Percentiles rank a stretch among this genome's conserved stretches.
Conservation (phyloP, 2,888 invertebrate species). For the Caenorhabditis sulstoni region DNA sequence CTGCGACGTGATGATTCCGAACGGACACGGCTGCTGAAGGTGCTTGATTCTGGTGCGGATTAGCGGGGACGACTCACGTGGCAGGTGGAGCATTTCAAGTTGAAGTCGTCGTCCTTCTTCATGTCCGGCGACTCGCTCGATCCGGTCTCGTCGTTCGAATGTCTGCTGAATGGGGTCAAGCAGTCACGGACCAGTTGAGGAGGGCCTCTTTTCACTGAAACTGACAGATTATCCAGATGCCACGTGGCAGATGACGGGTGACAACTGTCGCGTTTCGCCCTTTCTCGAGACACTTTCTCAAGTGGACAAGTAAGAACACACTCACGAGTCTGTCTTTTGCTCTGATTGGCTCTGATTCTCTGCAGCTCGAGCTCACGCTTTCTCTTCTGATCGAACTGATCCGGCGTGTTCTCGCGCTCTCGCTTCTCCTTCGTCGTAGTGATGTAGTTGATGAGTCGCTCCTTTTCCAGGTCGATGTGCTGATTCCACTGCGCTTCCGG, state of each 20-base stretch:
- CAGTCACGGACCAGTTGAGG: slow-evolving; percentile 61
- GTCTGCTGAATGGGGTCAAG: slow-evolving; percentile 69
- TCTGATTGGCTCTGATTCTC: slow-evolving; percentile 71
- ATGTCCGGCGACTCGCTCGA: slow-evolving; percentile 68
- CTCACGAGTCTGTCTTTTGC: slow-evolving; percentile 71
- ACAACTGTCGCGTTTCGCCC: too few relatives aligned
- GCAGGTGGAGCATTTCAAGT: slow-evolving; percentile 65
- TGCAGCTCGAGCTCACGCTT: slow-evolving; percentile 72
- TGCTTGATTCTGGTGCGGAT: background rate
- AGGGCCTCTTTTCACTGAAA: slow-evolving; percentile 65
- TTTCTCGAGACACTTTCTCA: background rate
- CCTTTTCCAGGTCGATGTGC: slow-evolving; percentile 71
- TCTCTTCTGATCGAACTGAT: slow-evolving; percentile 44
- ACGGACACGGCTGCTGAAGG: slow-evolving; percentile 59
- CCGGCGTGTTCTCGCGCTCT: slow-evolving; percentile 46
- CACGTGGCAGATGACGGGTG: too few relatives aligned
- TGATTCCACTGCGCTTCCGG: slow-evolving; percentile 65
- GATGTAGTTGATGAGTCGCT: slow-evolving; percentile 64
- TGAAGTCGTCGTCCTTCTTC: slow-evolving; percentile 66
- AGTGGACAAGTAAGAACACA: background rate
- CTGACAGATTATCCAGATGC: too few relatives aligned
- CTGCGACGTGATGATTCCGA: slow-evolving; percentile 67
- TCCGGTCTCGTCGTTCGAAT: slow-evolving; percentile 70
- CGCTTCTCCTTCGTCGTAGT: slow-evolving; percentile 42
- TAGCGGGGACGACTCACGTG: slow-evolving; percentile 38